Evolutionary conservation across 2,797 vertebrate genomes (phyloP).

Genomic region (Gouania willdenowi): DNA sequence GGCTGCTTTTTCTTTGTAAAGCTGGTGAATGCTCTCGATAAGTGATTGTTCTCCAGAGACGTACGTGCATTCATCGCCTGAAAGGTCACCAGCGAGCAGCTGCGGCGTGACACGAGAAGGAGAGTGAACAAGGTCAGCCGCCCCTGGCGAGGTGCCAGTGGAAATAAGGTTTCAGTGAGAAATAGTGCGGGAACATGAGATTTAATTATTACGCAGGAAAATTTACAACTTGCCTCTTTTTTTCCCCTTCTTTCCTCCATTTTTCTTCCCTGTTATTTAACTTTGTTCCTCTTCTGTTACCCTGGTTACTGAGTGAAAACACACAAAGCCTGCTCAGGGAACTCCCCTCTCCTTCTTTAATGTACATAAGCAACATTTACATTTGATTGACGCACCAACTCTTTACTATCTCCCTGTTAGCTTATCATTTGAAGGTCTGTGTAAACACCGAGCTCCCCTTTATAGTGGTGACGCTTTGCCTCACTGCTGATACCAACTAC

Average conservation of each 20-base stretch:
- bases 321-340: slow-evolving; percentile 6
- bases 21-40: slow-evolving; percentile 10
- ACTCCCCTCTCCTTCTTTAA: not conserved
- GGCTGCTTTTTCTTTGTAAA: slow-evolving; percentile 31
- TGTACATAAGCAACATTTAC: slow-evolving; percentile 1
- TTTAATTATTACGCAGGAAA: slow-evolving; percentile 25
- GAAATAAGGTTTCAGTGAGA: slow-evolving; percentile 35
- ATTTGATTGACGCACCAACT: slow-evolving; percentile 8
- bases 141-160: slow-evolving; percentile 42
- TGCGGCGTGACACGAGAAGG: slow-evolving; percentile 26
- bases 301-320: slow-evolving; percentile 31
- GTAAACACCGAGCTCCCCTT: slow-evolving; percentile 1
- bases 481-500: slow-evolving; percentile 6
- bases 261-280: slow-evolving; percentile 12
- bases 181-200: slow-evolving; percentile 25
- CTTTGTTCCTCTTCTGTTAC: slow-evolving; percentile 4
- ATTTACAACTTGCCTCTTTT: slow-evolving; percentile 9
- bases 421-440: slow-evolving; percentile 2
- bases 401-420: slow-evolving; percentile 1
- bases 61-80: slow-evolving; percentile 2
- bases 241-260: not conserved
- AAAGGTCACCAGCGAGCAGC: slow-evolving; percentile 37
- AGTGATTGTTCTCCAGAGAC: slow-evolving; percentile 40
- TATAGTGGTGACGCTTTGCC: not conserved
- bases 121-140: slow-evolving; percentile 44